A percentile compares a stretch with the other conserved stretches of the same genome.
Evolutionary conservation across 2,797 vertebrate genomes (phyloP).

Genomic region (Prunella strophiata): DNA sequence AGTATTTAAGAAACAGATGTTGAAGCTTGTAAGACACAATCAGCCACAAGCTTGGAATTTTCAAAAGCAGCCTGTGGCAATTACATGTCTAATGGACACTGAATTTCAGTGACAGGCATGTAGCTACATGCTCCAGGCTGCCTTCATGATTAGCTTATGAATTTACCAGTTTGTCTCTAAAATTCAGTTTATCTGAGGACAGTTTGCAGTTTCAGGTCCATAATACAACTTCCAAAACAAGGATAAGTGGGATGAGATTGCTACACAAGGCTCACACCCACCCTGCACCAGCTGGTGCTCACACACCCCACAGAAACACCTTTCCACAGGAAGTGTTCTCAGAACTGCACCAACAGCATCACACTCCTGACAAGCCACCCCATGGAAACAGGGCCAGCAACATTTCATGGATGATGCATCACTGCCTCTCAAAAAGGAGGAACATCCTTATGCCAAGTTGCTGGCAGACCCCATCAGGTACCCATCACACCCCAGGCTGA

Average conservation of each 20-base stretch:
- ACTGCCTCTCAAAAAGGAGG: neutral
- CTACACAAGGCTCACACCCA: neutral
- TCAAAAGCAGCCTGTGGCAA: constrained; percentile 15
- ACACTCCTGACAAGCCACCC: neutral
- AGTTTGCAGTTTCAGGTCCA: neutral
- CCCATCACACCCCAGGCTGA: neutral
- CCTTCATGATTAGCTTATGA: neutral
- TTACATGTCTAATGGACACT: neutral
- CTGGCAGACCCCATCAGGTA: neutral
- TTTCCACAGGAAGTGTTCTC: neutral
- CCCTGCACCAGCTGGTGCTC: neutral
- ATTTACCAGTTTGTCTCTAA: neutral
- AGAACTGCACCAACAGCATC: neutral
- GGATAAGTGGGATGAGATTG: neutral
- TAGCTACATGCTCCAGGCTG: neutral
- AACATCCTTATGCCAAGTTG: neutral
- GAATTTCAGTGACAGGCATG: neutral
- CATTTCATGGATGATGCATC: neutral
- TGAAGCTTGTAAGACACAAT: neutral
- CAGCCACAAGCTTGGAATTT: neutral
- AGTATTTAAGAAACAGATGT: constrained; percentile 18
- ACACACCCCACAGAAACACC: neutral
- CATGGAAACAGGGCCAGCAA: neutral
- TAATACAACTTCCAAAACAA: neutral
- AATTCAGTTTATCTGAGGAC: neutral